Conservation (phyloP, 1,140 invertebrate species). For the Sminthurides bifidus region DNA sequence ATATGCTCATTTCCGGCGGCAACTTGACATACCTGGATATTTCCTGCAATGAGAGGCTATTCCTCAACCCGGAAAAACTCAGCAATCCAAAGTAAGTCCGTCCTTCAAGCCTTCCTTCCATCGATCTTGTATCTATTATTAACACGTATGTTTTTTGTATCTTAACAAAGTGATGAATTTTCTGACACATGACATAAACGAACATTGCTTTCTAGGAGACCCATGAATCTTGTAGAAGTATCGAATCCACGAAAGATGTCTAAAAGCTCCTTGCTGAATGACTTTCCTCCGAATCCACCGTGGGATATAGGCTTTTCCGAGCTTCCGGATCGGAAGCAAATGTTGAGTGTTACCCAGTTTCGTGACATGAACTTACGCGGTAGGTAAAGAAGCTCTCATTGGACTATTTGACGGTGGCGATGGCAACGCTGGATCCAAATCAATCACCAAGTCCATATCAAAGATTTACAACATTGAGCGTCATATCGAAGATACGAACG, state of each 20-base stretch:
- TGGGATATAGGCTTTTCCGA: constrained; percentile 74
- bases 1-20: constrained; percentile 54
- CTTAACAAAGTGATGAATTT: too few relatives aligned
- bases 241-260: constrained; percentile 37
- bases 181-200: neutral
- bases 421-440: constrained; percentile 51
- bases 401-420: constrained; percentile 62
- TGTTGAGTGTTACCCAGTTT: constrained; percentile 60
- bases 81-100: constrained; percentile 22
- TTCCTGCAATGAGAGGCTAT: constrained; percentile 58
- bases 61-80: constrained; percentile 26
- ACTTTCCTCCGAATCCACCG: constrained; percentile 41
- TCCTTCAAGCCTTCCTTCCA: neutral
- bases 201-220: constrained; percentile 38
- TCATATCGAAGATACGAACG: constrained; percentile 61
- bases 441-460: constrained; percentile 59
- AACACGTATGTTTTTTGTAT: too few relatives aligned
- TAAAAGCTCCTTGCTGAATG: constrained; percentile 8
- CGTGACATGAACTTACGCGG: constrained; percentile 62
- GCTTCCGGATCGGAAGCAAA: constrained; percentile 54
- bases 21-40: constrained; percentile 72
- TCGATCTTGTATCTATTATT: neutral
- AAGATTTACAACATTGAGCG: constrained; percentile 62
- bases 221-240: constrained; percentile 67
- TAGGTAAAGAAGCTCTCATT: constrained; percentile 57